Base-by-base conservation (phyloP, 2,797 vertebrate genomes). In the Chiloscyllium punctatum region DNA sequence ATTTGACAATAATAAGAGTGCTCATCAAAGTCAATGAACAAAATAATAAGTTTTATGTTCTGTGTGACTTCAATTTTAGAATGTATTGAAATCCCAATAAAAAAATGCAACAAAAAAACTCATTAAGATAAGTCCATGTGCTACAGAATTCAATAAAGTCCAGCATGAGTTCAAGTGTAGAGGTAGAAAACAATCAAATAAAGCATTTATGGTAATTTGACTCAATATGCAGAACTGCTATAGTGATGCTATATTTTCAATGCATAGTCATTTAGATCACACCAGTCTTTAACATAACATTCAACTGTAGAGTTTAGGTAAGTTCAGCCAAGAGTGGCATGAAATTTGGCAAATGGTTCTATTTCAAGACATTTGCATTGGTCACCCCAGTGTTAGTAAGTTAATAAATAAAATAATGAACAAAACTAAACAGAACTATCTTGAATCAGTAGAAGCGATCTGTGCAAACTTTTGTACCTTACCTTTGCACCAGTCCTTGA, bases 401-500 rank as follows among this genome's bases (percentile, higher is more conserved):
- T 48, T 48, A 48, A 3, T 66, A 95, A 82, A 4, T 48, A 48
- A 96, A 96, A 94, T 95, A 42, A 27, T 48, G 11, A 66, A 95
- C 1, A 48, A 84, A 84, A 69, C 66, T 69, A 51, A 86, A 13
- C 53, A 90, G 15, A 53, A 15, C 96, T 96, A 96, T 96, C 96
- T 96, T 57, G 66, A 95, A 53, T 6, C 0, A 84, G 82, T 42
- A 37, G 1, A 42, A 53, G 5, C 25, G 48, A 95, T 96, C 96
- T 88, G 62, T 95, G 21, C 21, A 95, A 66, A 94, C 88, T 42
- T 96, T 6, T 25, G 0, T 62, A 90, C n/a, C 97, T 97, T 97
- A 97, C 97, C 97, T 96, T 97, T 7, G 96, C 69, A 96, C 95
- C 74, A 96, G 96, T 18, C 96, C 95, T 95, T 96, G 57, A 27